These are phyloP conservation scores for Drosophila melanogaster DNA, from an alignment of 1,140 invertebrate genomes.

Conservation along the genomic window DNA sequence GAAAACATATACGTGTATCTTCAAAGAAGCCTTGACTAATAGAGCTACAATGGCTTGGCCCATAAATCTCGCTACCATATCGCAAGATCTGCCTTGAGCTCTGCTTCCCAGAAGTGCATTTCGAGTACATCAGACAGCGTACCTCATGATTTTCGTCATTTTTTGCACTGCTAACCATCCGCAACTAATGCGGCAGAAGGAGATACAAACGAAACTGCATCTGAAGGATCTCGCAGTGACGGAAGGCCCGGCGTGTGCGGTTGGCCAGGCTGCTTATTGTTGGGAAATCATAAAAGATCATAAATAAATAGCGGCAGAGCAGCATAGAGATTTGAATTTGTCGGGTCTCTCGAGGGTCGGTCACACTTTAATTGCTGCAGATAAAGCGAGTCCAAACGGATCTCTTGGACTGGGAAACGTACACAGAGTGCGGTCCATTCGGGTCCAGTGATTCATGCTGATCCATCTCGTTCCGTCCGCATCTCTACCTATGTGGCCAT, in stretches of 20 bases:
- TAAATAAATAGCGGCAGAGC: slow-evolving; percentile 71
- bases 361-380: slow-evolving; percentile 80
- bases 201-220: slow-evolving; percentile 12
- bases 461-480: slow-evolving; percentile 3
- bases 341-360: slow-evolving; percentile 48
- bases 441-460: slow-evolving; percentile 51
- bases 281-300: slow-evolving; percentile 78
- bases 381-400: slow-evolving; percentile 72
- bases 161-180: slow-evolving; percentile 64
- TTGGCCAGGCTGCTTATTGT: slow-evolving; percentile 61
- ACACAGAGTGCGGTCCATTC: slow-evolving; percentile 38
- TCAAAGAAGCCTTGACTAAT: slow-evolving; percentile 9
- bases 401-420: slow-evolving; percentile 60
- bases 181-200: slow-evolving; percentile 55
- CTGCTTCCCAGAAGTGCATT: slow-evolving; percentile 43
- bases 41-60: slow-evolving; percentile 5
- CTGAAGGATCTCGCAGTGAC: slow-evolving; percentile 12
- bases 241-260: slow-evolving; percentile 68
- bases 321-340: slow-evolving; percentile 56
- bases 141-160: slow-evolving; percentile 21
- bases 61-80: slow-evolving; percentile 55
- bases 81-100: slow-evolving; percentile 4
- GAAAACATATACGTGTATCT: neutral
- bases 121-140: slow-evolving; percentile 21
- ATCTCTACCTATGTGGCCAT: neutral